Percentiles rank a stretch among this genome's conserved stretches.
Conservation (phyloP, 2,888 invertebrate genomes). For the Oligia fasciuncula region DNA sequence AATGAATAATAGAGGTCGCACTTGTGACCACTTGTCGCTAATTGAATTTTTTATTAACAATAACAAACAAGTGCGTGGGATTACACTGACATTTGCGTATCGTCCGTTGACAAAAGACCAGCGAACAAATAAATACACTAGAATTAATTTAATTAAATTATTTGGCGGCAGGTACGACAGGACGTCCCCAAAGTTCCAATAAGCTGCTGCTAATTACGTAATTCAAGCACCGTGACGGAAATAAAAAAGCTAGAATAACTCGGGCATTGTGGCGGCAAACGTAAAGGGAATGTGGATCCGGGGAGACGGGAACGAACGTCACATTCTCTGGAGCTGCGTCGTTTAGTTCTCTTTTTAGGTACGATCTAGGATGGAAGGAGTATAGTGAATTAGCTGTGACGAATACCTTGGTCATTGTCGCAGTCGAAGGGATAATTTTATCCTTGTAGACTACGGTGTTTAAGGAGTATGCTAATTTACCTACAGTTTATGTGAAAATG, state of each 20-base stretch:
- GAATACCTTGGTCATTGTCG: constrained; percentile 35
- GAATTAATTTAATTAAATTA: constrained; percentile 50
- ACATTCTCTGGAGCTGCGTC: constrained; percentile 64
- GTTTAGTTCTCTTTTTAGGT: constrained; percentile 32
- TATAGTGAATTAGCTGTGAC: constrained; percentile 43
- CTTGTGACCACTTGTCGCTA: constrained; percentile 87
- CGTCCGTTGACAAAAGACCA: constrained; percentile 31
- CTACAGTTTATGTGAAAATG: not conserved
- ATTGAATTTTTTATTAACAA: constrained; percentile 82
- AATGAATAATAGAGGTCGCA: constrained; percentile 84
- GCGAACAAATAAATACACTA: constrained; percentile 23
- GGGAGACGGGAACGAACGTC: constrained; percentile 60
- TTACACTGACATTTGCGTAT: constrained; percentile 60
- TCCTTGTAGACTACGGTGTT: not conserved
- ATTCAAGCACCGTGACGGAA: constrained; percentile 87
- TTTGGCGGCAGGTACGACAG: constrained; percentile 69
- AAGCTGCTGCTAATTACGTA: constrained; percentile 87
- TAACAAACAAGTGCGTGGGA: constrained; percentile 75
- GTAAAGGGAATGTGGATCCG: constrained; percentile 75
- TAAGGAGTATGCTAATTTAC: not conserved
- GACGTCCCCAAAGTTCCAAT: constrained; percentile 81
- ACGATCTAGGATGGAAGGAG: constrained; percentile 40
- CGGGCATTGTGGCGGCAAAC: constrained; percentile 79
- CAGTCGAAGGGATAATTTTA: constrained; percentile 19
- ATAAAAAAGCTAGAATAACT: constrained; percentile 82